A percentile compares a stretch with the other conserved stretches of the same genome.
These are phyloP conservation scores for Drosophila teissieri DNA, from an alignment of 1,140 invertebrate species.

Conservation along the genomic window DNA sequence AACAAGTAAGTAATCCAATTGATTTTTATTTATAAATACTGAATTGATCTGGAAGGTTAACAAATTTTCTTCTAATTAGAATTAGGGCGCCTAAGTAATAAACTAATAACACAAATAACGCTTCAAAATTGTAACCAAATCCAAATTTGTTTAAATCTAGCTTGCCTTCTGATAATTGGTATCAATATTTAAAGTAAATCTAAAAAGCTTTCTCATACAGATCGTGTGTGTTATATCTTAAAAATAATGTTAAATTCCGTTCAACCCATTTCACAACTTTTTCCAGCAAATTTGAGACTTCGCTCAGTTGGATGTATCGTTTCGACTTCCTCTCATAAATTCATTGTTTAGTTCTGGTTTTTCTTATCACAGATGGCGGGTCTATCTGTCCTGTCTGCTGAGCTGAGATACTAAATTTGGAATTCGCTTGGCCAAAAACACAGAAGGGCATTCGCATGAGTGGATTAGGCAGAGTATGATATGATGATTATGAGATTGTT, in stretches of 20 bases:
- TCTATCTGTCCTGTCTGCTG: slow-evolving; percentile 58
- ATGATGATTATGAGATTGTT: slow-evolving; percentile 50
- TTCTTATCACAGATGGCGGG: slow-evolving; percentile 66
- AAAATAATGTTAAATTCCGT: slow-evolving; percentile 35
- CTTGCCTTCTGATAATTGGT: slow-evolving; percentile 1
- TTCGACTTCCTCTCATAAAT: slow-evolving; percentile 32
- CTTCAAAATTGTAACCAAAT: neutral
- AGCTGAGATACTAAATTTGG: slow-evolving; percentile 62
- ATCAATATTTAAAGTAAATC: slow-evolving; percentile 23
- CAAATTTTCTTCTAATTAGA: slow-evolving; percentile 27
- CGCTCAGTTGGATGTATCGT: slow-evolving; percentile 30
- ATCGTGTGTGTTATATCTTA: slow-evolving; percentile 19
- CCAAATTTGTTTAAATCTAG: slow-evolving; percentile 3
- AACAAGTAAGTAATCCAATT: slow-evolving; percentile 91
- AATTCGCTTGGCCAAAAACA: slow-evolving; percentile 44
- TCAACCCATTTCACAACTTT: slow-evolving; percentile 55
- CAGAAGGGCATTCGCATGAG: slow-evolving; percentile 22
- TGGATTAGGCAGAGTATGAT: slow-evolving; percentile 42
- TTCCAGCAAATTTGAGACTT: slow-evolving; percentile 49
- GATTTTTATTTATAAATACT: slow-evolving; percentile 40
- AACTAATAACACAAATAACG: slow-evolving; percentile 8
- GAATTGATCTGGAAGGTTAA: slow-evolving; percentile 47
- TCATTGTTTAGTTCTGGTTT: slow-evolving; percentile 50
- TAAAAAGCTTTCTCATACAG: slow-evolving; percentile 17
- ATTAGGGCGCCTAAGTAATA: slow-evolving; percentile 8